Conservation (phyloP, 2,797 vertebrate species). For the Melanotaenia maccullochi region DNA sequence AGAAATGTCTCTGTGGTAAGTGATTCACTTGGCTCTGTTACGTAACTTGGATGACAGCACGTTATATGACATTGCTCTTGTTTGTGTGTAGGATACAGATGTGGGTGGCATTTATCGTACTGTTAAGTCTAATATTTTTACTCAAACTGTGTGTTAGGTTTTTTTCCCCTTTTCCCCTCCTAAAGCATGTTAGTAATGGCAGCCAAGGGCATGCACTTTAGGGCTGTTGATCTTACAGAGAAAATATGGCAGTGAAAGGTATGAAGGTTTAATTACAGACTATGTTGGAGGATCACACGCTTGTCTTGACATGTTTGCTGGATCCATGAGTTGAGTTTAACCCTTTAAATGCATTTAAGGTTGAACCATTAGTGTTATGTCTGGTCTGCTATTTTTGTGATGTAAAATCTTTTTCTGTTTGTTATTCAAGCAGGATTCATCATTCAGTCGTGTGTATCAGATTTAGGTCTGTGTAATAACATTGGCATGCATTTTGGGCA, state of each 20-base stretch:
- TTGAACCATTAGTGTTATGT: slow-evolving; percentile 14
- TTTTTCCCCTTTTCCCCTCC: slow-evolving; percentile 12
- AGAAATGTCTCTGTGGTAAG: slow-evolving; percentile 73
- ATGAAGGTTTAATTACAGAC: slow-evolving; percentile 59
- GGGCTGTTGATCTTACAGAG: slow-evolving; percentile 35
- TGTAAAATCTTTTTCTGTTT: slow-evolving; percentile 1
- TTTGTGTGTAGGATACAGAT: slow-evolving; percentile 57
- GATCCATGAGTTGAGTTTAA: slow-evolving; percentile 38
- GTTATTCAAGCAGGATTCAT: slow-evolving; percentile 23
- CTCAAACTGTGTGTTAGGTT: slow-evolving; percentile 30
- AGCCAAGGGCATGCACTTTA: slow-evolving; percentile 30
- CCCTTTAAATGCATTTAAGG: slow-evolving; percentile 20
- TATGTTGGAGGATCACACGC: slow-evolving; percentile 26
- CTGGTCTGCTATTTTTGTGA: slow-evolving; percentile 5
- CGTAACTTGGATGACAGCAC: slow-evolving; percentile 66
- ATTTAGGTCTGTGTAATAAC: slow-evolving; percentile 37
- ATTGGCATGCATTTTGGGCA: slow-evolving; percentile 24
- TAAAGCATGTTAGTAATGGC: slow-evolving; percentile 20
- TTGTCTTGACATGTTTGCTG: slow-evolving; percentile 47
- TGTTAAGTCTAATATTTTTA: slow-evolving; percentile 51
- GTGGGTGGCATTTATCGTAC: slow-evolving; percentile 42
- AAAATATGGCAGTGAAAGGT: slow-evolving; percentile 50
- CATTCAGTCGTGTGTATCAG: slow-evolving; percentile 22
- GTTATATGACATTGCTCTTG: slow-evolving; percentile 60
- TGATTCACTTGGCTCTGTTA: slow-evolving; percentile 78